Evolutionary conservation across 2,113 vertebrate species (phyloP), one percentile per base, ranked within the genome.

Genomic region (Leptodactylus fuscus): DNA sequence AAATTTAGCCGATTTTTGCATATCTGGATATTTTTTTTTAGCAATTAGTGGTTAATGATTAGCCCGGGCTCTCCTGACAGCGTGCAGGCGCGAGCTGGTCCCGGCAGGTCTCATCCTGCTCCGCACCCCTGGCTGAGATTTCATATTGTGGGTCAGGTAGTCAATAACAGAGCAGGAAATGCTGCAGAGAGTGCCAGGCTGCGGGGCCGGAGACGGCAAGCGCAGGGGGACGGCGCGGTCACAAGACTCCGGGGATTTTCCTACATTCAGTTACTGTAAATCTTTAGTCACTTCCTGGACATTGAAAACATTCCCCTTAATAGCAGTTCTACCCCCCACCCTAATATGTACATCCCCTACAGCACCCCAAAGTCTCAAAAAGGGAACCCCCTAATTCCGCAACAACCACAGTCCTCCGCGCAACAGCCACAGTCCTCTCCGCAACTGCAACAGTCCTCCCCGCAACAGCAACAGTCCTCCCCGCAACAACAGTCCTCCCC

Each of bases 21-120:
- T 80, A 80, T 80, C 24, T 80, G 12, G 62, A 58, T 77, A 13
- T 71, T 80, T 85, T 79, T 32, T 71, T 85, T 78, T 20, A 79
- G 77, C 84, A 71, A 81, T 85, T 85, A 85, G 51, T 69, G 36
- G 84, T 85, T 85, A 85, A 85, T 85, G 84, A 85, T 85, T 85
- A 85, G 48, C 34, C 20, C 18, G 1, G 4, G 49, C 34, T 80
- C 49, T 78, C 55, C 74, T 69, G 73, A 60, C 18, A 38, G 5
- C 0, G 44, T 32, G 29, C 83, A 34, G 38, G 84, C 29, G 67
- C 10, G 76, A 85, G 84, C 84, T 58, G 77, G 84, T 73, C 62
- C 29, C 9, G 67, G 51, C 84, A 85, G 77, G 77, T 48, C 62
- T 10, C 53, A n/a, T 60, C 77, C 65, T 71, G 84, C 41, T 51